phyloP scores from a whole-genome alignment of 2,797 vertebrate genomes.

The Uromys caudimaculatus region DNA sequence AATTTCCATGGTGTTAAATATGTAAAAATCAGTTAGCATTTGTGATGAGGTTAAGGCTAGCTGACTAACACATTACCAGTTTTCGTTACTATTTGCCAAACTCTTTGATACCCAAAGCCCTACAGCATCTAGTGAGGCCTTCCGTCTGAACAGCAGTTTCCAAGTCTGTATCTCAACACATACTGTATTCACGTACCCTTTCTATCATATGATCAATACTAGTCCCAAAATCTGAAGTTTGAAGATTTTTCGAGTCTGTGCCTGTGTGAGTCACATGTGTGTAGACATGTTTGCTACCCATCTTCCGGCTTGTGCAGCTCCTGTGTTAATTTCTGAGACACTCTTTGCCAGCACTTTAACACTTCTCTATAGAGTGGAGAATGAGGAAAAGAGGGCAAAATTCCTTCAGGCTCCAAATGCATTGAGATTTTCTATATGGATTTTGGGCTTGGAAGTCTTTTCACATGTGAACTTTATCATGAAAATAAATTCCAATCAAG shows the following conservation, averaged over 20 bases:
- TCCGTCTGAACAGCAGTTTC: neutral
- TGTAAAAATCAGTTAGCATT: neutral
- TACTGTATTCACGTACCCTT: neutral
- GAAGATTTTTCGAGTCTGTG: neutral
- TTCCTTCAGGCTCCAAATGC: neutral
- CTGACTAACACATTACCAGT: neutral
- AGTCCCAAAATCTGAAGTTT: neutral
- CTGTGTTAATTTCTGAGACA: neutral
- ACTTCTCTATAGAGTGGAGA: neutral
- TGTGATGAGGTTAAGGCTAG: neutral
- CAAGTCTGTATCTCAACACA: neutral
- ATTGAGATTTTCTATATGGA: neutral
- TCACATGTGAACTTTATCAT: neutral
- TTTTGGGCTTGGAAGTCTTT: neutral
- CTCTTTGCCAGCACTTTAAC: neutral
- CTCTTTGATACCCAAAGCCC: neutral
- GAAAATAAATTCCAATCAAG: neutral
- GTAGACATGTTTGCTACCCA: neutral
- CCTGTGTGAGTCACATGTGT: neutral
- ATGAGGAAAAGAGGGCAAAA: neutral
- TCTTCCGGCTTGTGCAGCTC: neutral
- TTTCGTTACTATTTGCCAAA: slow-evolving; percentile 6
- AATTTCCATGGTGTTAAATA: neutral
- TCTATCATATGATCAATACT: neutral
- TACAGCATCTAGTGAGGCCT: neutral